Percentiles rank a stretch among this genome's conserved stretches.
Conservation (phyloP, 2,888 invertebrate species). For the Chrysina gloriosa region DNA sequence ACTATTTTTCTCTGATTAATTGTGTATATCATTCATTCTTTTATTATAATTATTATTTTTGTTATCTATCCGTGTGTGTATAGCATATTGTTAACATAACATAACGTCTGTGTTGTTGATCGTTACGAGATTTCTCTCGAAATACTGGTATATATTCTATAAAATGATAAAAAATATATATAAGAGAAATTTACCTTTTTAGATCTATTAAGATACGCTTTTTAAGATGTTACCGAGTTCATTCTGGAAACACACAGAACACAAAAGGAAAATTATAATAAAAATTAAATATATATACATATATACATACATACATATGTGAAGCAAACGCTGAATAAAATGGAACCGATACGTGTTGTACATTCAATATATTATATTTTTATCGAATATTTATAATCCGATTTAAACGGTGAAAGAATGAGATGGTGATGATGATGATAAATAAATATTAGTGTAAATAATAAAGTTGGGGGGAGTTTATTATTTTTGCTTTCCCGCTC, state of each 20-base stretch:
- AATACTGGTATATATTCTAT: constrained; percentile 6
- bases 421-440: not conserved
- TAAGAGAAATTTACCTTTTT: no score
- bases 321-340: not conserved
- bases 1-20: not conserved
- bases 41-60: no score
- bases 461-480: no score
- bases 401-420: constrained; percentile 1
- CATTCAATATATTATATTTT: constrained; percentile 35
- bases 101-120: not conserved
- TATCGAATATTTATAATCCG: constrained; percentile 27
- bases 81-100: not conserved
- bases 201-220: not conserved
- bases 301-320: not conserved
- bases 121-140: not conserved
- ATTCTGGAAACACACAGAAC: no score
- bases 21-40: no score
- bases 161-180: not conserved
- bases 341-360: constrained; percentile 14
- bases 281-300: not conserved
- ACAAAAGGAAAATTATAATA: no score
- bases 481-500: no score
- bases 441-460: constrained; percentile 25
- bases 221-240: no score
- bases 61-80: not conserved